A percentile compares a stretch with the other conserved stretches of the same genome.
Evolutionary conservation across 2,113 vertebrate species (phyloP).

Genomic region (Suricata suricatta): DNA sequence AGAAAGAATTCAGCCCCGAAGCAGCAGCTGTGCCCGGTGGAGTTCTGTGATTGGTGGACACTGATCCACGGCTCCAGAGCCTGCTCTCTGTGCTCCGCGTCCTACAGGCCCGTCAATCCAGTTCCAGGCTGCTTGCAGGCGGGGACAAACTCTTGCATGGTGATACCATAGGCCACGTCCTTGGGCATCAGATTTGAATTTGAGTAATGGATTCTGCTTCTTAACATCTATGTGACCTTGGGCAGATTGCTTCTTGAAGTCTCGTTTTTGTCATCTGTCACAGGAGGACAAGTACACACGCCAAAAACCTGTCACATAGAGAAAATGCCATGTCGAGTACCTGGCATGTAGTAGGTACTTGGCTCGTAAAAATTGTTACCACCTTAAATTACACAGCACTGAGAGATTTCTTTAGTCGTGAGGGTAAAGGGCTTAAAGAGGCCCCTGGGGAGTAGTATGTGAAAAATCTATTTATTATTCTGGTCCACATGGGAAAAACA

Average conservation of each 20-base stretch:
- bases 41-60: background rate
- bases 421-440: background rate
- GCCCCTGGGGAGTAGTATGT: background rate
- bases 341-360: background rate
- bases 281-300: background rate
- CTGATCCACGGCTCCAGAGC: background rate
- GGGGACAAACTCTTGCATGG: background rate
- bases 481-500: background rate
- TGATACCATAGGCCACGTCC: background rate
- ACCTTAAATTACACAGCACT: background rate
- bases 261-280: background rate
- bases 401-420: background rate
- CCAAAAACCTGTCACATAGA: background rate
- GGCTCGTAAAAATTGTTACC: background rate
- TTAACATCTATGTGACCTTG: background rate
- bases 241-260: background rate
- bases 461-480: background rate
- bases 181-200: background rate
- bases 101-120: background rate
- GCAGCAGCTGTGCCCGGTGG: background rate
- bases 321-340: background rate
- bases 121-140: background rate
- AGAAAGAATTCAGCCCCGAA: background rate
- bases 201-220: background rate
- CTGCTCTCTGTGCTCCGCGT: background rate